Evolutionary conservation across 2,113 vertebrate genomes (phyloP).

Genomic region (Lampris megalopsis): DNA sequence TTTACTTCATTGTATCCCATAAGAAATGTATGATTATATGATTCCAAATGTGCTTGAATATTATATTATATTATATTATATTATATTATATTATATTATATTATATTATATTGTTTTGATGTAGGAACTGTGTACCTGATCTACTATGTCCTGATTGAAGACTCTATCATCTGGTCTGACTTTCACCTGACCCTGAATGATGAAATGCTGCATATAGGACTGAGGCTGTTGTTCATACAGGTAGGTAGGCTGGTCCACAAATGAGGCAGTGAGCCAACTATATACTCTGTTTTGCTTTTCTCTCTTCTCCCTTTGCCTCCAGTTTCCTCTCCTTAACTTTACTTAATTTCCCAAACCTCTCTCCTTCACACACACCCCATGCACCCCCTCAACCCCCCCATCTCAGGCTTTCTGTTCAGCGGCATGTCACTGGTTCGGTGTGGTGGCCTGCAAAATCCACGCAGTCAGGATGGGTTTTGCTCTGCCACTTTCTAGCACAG

Average conservation of each 20-base stretch:
- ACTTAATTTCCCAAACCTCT: neutral
- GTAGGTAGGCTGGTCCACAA: slow-evolving; percentile 29
- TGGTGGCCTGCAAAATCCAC: slow-evolving; percentile 85
- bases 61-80: slow-evolving; percentile 7
- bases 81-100: slow-evolving; percentile 7
- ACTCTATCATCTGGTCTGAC: slow-evolving; percentile 53
- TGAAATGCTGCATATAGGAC: slow-evolving; percentile 61
- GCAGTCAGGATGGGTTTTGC: slow-evolving; percentile 81
- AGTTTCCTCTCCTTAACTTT: too few relatives aligned
- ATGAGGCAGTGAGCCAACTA: neutral
- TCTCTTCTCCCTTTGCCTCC: too few relatives aligned
- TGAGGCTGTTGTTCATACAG: slow-evolving; percentile 79
- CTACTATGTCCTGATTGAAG: slow-evolving; percentile 55
- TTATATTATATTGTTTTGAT: slow-evolving; percentile 15
- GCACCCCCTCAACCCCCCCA: neutral
- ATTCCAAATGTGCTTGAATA: neutral
- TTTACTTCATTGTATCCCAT: too few relatives aligned
- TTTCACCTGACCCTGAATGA: slow-evolving; percentile 29
- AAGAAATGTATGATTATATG: too few relatives aligned
- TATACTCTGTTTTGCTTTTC: too few relatives aligned
- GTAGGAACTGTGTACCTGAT: slow-evolving; percentile 71
- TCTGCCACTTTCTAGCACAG: slow-evolving; percentile 73
- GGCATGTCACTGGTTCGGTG: slow-evolving; percentile 85
- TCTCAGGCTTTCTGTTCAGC: slow-evolving; percentile 78
- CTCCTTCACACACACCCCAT: neutral